Conservation (phyloP, 2,888 invertebrate genomes). For the Amaurobius ferox region DNA sequence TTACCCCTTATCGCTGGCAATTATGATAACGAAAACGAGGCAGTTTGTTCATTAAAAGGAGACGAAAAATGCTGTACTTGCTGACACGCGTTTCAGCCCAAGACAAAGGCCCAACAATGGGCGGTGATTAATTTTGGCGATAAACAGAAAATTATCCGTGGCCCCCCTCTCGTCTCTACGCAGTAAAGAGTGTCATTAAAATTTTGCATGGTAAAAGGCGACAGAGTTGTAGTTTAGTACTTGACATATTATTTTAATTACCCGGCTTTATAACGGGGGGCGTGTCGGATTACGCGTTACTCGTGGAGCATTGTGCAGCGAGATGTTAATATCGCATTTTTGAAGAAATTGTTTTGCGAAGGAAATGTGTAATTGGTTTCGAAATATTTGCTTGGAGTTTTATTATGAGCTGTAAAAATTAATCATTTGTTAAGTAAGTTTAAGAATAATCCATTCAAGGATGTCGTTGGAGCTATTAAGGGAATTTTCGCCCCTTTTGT, state of each 20-base stretch:
- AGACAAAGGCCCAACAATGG: conserved; percentile 57
- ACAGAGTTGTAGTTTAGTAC: conserved; percentile 51
- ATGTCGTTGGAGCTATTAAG: background rate
- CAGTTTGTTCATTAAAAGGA: conserved; percentile 70
- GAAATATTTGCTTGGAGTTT: conserved; percentile 14
- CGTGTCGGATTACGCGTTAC: conserved; percentile 7
- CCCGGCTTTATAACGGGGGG: conserved; percentile 20
- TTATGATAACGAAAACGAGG: conserved; percentile 72
- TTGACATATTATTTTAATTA: conserved; percentile 72
- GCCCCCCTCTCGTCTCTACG: conserved; percentile 34
- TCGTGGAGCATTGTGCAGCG: background rate
- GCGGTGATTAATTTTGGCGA: conserved; percentile 67
- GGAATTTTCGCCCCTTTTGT: background rate
- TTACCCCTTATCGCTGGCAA: conserved; percentile 70
- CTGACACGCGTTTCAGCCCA: conserved; percentile 56
- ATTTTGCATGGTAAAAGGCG: conserved; percentile 50
- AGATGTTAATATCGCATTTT: conserved; percentile 14
- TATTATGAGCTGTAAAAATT: conserved; percentile 12
- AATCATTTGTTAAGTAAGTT: conserved; percentile 16
- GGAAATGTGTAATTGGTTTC: conserved; percentile 14
- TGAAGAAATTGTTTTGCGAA: conserved; percentile 10
- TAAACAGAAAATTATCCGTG: conserved; percentile 71
- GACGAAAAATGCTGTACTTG: conserved; percentile 66
- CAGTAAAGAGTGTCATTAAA: conserved; percentile 61
- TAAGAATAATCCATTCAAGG: conserved; percentile 3